These are phyloP conservation scores for Slavum lentiscoides DNA, from an alignment of 2,888 invertebrate genomes.

Conservation along the genomic window DNA sequence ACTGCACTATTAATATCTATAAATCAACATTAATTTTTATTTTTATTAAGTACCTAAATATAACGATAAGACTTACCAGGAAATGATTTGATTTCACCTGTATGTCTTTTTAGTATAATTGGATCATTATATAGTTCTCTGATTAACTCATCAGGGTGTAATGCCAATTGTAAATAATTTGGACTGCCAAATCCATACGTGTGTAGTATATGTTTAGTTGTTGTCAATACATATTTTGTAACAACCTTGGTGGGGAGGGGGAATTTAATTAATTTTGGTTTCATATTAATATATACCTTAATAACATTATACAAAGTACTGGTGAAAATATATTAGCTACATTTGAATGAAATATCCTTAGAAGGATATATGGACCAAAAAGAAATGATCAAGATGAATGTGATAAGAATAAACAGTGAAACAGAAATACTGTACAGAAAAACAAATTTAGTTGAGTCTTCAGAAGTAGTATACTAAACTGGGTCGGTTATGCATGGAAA, in stretches of 20 bases:
- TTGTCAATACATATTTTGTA: slow-evolving; percentile 61
- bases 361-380: too few species aligned
- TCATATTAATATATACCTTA: background rate
- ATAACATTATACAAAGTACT: too few species aligned
- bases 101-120: slow-evolving; percentile 61
- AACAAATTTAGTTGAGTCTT: too few species aligned
- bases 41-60: background rate
- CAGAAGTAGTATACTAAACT: too few species aligned
- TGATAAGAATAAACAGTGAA: too few species aligned
- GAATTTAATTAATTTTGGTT: background rate
- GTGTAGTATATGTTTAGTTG: slow-evolving; percentile 62
- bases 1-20: slow-evolving; percentile 63
- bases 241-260: slow-evolving; percentile 59
- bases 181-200: slow-evolving; percentile 60
- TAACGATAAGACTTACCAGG: slow-evolving; percentile 54
- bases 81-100: slow-evolving; percentile 57
- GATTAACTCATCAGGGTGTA: slow-evolving; percentile 61
- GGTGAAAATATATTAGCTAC: too few species aligned
- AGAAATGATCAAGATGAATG: too few species aligned
- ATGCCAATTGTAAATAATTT: slow-evolving; percentile 61
- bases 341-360: too few species aligned
- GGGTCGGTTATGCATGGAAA: too few species aligned
- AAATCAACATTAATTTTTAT: slow-evolving; percentile 41
- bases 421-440: too few species aligned
- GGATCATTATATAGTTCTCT: slow-evolving; percentile 62